A percentile compares a stretch with the other conserved stretches of the same genome.
These are phyloP conservation scores for Mesaphorura yosii DNA, from an alignment of 1,140 invertebrate genomes.

Conservation along the genomic window DNA sequence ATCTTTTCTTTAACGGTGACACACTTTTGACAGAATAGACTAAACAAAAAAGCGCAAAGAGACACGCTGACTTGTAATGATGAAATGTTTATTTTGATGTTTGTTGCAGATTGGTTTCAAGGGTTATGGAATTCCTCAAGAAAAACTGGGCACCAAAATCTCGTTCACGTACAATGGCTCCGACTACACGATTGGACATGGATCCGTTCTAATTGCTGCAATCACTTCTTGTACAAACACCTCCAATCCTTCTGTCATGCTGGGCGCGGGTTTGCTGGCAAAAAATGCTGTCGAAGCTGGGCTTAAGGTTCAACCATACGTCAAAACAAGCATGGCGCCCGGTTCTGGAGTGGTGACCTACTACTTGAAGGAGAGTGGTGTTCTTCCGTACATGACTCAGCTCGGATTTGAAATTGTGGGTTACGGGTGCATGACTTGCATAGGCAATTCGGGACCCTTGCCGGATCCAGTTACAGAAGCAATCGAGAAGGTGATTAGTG, in stretches of 20 bases:
- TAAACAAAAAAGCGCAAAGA: too few relatives aligned
- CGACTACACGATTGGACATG: conserved; percentile 75
- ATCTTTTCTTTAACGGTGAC: too few relatives aligned
- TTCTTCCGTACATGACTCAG: conserved; percentile 70
- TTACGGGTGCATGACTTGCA: conserved; percentile 99
- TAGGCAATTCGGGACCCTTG: conserved; percentile 91
- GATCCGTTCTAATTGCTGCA: conserved; percentile 91
- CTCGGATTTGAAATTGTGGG: conserved; percentile 89
- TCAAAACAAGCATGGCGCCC: conserved; percentile 92
- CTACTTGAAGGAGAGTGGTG: conserved; percentile 77
- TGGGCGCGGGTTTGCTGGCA: conserved; percentile 84
- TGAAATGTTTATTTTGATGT: not conserved
- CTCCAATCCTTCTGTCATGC: conserved; percentile 93
- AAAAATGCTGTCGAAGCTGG: conserved; percentile 91
- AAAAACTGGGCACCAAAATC: conserved; percentile 51
- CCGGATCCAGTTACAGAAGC: conserved; percentile 79
- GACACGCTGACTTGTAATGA: too few relatives aligned
- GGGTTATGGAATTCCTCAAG: conserved; percentile 69
- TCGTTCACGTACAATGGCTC: conserved; percentile 68
- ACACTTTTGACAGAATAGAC: too few relatives aligned
- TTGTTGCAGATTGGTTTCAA: conserved; percentile 74
- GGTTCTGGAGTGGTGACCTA: conserved; percentile 96
- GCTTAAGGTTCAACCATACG: conserved; percentile 74
- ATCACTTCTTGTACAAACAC: conserved; percentile 98
- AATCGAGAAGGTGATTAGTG: conserved; percentile 73